Conservation (phyloP, 2,113 vertebrate species). For the Vulpes lagopus region DNA sequence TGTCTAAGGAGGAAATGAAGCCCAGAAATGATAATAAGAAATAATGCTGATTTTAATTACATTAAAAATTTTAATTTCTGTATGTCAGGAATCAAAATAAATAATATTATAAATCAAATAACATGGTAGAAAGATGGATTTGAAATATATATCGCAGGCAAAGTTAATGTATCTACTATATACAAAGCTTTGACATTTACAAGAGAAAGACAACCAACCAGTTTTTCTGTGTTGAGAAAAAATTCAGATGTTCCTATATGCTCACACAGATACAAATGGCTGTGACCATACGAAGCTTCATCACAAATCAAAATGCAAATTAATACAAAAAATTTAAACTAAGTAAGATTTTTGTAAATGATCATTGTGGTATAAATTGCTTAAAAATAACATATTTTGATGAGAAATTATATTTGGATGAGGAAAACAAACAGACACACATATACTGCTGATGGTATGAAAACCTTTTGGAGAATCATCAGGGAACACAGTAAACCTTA, state of each 20-base stretch:
- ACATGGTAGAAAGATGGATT: neutral
- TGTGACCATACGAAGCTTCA: neutral
- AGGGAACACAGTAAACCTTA: neutral
- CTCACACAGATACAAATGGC: neutral
- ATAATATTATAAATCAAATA: slow-evolving; percentile 2
- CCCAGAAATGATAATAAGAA: neutral
- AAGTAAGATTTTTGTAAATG: neutral
- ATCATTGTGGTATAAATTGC: neutral
- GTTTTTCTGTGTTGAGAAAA: neutral
- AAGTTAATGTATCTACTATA: neutral
- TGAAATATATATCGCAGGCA: neutral
- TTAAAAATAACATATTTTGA: slow-evolving; percentile 9
- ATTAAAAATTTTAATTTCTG: neutral
- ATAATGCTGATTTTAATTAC: neutral
- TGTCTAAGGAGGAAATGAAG: slow-evolving; percentile 16
- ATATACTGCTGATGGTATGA: neutral
- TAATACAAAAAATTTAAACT: neutral
- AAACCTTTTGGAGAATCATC: neutral
- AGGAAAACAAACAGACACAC: neutral
- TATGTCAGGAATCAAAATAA: neutral
- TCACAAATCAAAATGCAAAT: neutral
- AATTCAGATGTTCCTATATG: neutral
- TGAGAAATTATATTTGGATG: neutral
- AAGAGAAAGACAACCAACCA: neutral
- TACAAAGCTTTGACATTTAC: neutral